Conservation (phyloP, 2,113 vertebrate genomes). For the Nyctereutes procyonoides region DNA sequence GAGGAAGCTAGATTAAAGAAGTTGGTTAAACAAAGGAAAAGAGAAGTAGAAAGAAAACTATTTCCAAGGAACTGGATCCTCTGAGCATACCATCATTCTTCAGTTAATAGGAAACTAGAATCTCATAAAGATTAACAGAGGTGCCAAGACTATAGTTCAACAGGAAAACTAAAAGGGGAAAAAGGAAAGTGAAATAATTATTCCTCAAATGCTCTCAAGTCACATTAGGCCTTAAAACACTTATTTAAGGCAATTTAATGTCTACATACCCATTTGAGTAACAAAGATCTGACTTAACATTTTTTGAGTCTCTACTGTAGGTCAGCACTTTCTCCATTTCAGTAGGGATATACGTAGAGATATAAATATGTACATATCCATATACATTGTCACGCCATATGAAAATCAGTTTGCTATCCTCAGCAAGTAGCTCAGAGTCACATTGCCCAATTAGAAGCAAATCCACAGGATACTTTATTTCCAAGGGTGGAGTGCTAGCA, state of each 20-base stretch:
- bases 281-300: neutral
- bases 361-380: neutral
- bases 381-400: neutral
- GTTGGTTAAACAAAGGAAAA: neutral
- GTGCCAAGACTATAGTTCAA: neutral
- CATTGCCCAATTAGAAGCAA: neutral
- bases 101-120: slow-evolving; percentile 16
- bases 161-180: neutral
- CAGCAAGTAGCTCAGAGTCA: neutral
- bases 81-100: neutral
- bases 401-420: neutral
- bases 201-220: slow-evolving; percentile 5
- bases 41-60: neutral
- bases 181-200: slow-evolving; percentile 16
- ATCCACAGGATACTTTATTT: neutral
- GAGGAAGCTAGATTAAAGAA: neutral
- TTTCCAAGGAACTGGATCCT: slow-evolving; percentile 3
- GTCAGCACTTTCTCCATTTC: neutral
- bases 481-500: neutral
- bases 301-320: neutral
- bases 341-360: neutral
- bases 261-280: neutral
- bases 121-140: slow-evolving; percentile 52
- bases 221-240: neutral
- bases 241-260: neutral